Conservation (phyloP, 2,888 invertebrate species). For the Pristionchus maxplancki region DNA sequence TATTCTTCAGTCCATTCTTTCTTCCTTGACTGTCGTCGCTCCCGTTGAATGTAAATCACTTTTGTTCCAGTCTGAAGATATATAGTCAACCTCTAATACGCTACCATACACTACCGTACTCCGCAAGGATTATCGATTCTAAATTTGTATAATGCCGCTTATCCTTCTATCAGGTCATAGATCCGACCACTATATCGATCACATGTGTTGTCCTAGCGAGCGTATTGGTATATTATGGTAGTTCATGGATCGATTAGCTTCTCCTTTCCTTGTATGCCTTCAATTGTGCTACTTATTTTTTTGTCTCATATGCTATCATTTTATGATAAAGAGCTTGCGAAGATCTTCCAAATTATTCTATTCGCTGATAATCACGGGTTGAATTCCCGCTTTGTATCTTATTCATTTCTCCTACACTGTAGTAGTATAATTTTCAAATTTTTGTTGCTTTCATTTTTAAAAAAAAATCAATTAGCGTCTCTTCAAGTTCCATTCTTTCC, state of each 20-base stretch:
- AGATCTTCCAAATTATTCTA: neutral
- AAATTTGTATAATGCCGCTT: neutral
- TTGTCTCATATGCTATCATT: slow-evolving; percentile 15
- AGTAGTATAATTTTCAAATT: neutral
- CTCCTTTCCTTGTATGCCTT: neutral
- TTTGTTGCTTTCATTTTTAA: neutral
- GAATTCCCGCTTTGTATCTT: neutral
- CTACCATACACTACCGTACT: slow-evolving; percentile 17
- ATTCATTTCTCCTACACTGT: neutral
- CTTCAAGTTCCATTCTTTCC: neutral
- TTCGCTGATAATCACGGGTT: neutral
- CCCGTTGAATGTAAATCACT: neutral
- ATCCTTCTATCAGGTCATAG: neutral
- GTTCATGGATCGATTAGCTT: neutral
- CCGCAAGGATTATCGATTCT: neutral
- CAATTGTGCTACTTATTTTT: slow-evolving; percentile 1
- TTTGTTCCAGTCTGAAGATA: neutral
- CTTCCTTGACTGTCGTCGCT: neutral
- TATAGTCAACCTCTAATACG: neutral
- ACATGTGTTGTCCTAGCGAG: slow-evolving; percentile 21
- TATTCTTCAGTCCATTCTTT: slow-evolving; percentile 21
- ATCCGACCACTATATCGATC: slow-evolving; percentile 21
- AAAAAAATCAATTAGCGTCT: neutral
- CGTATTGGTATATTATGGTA: slow-evolving; percentile 1
- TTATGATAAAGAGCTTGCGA: slow-evolving; percentile 10